phyloP scores from a whole-genome alignment of 37 sponge, comb jelly and placozoan species.

The Trichoplax adhaerens region DNA sequence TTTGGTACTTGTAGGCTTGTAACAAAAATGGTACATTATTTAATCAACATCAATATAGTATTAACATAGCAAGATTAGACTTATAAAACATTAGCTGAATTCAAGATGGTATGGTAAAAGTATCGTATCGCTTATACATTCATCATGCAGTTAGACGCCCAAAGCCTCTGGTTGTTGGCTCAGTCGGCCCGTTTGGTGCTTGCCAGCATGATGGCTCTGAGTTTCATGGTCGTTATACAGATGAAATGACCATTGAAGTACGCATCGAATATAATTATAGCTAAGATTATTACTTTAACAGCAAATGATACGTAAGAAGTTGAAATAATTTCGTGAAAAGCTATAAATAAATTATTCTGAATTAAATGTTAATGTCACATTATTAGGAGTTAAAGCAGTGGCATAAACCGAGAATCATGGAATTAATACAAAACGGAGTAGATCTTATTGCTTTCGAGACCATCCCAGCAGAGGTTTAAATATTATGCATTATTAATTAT shows the following conservation, averaged over 20 bases:
- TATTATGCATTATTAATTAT: background rate
- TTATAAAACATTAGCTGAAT: conserved; percentile 1
- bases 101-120: background rate
- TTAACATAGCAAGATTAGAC: background rate
- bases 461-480: conserved; percentile 28
- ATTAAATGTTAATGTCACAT: background rate
- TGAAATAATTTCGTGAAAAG: no score
- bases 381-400: conserved; percentile 26
- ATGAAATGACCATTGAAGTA: conserved; percentile 40
- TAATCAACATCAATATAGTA: background rate
- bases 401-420: conserved; percentile 39
- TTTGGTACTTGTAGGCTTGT: background rate
- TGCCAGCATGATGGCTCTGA: conserved; percentile 66
- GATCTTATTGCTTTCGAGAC: conserved; percentile 73
- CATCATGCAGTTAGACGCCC: background rate
- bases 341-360: background rate
- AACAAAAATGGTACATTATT: background rate
- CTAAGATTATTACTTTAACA: no score
- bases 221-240: conserved; percentile 59
- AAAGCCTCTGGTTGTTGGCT: conserved; percentile 58
- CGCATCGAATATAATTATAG: background rate
- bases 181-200: conserved; percentile 81
- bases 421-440: conserved; percentile 26
- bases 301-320: no score
- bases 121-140: background rate